Base-by-base conservation (phyloP, 2,888 invertebrate species). In the Lasioglossum figueresi region DNA sequence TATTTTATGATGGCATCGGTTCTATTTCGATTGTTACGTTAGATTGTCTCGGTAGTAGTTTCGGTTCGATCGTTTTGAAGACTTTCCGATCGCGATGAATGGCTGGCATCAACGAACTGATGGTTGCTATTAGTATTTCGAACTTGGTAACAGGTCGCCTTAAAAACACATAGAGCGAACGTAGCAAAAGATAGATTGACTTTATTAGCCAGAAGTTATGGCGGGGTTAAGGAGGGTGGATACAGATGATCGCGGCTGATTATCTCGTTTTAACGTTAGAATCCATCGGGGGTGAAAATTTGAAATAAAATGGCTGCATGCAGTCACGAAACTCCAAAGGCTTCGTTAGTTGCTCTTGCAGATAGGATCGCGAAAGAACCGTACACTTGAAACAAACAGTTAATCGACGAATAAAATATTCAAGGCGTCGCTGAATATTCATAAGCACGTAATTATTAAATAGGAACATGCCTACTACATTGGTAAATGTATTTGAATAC, bases 231-330 rank as follows among this genome's bases (percentile, higher is more conserved):
- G 23, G 52, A 31, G 71, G 63, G 74, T 45, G 72, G 72, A 56
- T 52, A 63, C 10, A 82, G 84, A 84, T 84, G 71, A 84, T 84
- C 84, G n/a, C 34, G 1, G 14, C n/a, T 31, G 84, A 84, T 84
- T 82, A 82, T 84, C 84, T 76, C 43, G 59, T 23, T 79, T 71
- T 72, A 82, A 78, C 71, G 83, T 27, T 83, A 72, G 76, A 76
- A 79, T 84, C 66, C 83, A 84, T 83, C 72, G 72, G 56, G 76
- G 75, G 83, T 83, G 75, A 84, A 84, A 83, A 84, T 76, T 84
- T 79, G 72, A 75, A 84, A 68, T 82, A 84, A 78, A 76, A 79
- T 56, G 66, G 76, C 31, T 14, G 66, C 40, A 40, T 23, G 72
- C 43, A 10, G 82, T 84, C 84, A 82, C 83, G 84, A 78, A 78